These are phyloP conservation scores for Garra rufa DNA, from an alignment of 2,113 vertebrate genomes.

Conservation along the genomic window DNA sequence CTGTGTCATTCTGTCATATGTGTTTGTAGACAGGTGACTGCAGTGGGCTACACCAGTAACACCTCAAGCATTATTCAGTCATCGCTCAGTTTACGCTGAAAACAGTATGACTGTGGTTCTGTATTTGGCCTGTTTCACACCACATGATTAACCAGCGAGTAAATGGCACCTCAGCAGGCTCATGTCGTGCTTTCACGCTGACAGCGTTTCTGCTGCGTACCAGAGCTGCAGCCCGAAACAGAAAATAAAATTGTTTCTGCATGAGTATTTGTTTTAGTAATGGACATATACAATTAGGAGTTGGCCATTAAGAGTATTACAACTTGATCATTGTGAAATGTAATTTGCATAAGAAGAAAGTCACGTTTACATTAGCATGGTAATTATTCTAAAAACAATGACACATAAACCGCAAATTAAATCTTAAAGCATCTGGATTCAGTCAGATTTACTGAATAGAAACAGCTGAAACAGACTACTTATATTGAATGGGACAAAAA, in stretches of 20 bases:
- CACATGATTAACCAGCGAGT: background rate
- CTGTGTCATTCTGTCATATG: constrained; percentile 3
- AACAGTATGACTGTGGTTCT: background rate
- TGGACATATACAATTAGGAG: background rate
- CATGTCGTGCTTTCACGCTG: background rate
- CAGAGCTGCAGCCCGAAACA: background rate
- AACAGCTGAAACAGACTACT: too few species aligned
- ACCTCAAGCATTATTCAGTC: background rate
- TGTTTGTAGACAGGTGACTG: constrained; percentile 21
- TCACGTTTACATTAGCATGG: background rate
- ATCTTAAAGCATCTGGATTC: too few species aligned
- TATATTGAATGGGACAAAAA: too few species aligned
- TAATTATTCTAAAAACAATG: too few species aligned
- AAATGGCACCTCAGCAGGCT: background rate
- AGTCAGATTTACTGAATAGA: too few species aligned
- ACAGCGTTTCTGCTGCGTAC: background rate
- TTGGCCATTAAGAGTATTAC: background rate
- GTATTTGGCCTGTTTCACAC: background rate
- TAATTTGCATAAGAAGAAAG: background rate
- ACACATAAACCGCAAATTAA: too few species aligned
- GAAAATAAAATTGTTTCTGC: background rate
- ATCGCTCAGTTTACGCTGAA: background rate
- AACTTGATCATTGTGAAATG: background rate
- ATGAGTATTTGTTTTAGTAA: background rate
- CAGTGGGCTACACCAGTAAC: background rate